Conservation (phyloP, 2,797 vertebrate genomes). For the Platyrinchus mystaceus region DNA sequence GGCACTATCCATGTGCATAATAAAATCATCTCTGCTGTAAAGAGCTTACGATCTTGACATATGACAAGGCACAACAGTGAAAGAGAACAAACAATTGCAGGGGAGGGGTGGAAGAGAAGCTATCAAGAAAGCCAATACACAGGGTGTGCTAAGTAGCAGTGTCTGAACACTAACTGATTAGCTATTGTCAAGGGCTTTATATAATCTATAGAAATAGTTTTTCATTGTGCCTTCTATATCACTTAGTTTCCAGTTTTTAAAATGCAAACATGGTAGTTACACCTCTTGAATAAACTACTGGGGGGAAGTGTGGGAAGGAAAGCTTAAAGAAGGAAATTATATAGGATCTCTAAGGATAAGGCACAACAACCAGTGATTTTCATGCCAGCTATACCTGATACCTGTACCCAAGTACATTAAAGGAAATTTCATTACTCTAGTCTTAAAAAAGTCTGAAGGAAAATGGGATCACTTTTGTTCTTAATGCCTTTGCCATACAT, state of each 20-base stretch:
- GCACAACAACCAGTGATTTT: background rate
- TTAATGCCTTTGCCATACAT: background rate
- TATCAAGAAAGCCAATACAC: slow-evolving; percentile 20
- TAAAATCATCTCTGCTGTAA: slow-evolving; percentile 46
- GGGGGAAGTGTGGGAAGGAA: background rate
- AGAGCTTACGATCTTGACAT: slow-evolving; percentile 55
- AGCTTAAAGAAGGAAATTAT: background rate
- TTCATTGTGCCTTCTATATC: background rate
- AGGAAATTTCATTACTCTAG: background rate
- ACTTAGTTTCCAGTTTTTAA: slow-evolving; percentile 8
- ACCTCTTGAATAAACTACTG: background rate
- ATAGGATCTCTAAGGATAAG: background rate
- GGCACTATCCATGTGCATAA: slow-evolving; percentile 24
- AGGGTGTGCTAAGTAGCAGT: slow-evolving; percentile 11
- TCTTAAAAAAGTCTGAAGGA: background rate
- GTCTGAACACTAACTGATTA: slow-evolving; percentile 52
- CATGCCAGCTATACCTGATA: accelerated
- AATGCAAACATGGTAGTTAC: background rate
- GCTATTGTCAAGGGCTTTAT: slow-evolving; percentile 31
- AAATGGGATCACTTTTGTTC: background rate
- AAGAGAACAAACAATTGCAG: slow-evolving; percentile 42
- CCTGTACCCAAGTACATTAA: background rate
- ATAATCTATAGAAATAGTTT: slow-evolving; percentile 29
- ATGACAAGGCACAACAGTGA: slow-evolving; percentile 42
- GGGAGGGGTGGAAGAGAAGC: slow-evolving; percentile 13